Evolutionary conservation across 2,888 invertebrate species (phyloP).

Genomic region (Ecdyonurus torrentis): DNA sequence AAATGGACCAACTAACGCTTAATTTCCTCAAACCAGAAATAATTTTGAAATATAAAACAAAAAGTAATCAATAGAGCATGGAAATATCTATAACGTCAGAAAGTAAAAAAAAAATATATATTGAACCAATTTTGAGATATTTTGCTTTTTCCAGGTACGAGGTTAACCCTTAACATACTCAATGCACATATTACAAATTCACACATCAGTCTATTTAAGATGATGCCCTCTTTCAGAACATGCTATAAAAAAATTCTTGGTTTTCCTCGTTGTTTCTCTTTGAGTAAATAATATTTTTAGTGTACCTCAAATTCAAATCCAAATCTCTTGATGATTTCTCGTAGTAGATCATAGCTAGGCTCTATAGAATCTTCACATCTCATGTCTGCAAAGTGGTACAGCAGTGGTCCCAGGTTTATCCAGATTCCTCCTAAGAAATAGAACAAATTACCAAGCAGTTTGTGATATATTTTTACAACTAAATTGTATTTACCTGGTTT

Average conservation of each 20-base stretch:
- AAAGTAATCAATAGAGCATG: no score
- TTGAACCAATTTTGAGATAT: no score
- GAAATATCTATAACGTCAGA: no score
- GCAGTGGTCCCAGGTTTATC: constrained; percentile 80
- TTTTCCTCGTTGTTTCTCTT: neutral
- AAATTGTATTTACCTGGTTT: constrained; percentile 52
- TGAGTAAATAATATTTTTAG: no score
- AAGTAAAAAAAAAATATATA: no score
- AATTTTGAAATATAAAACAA: no score
- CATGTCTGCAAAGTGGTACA: constrained; percentile 77
- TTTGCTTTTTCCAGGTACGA: neutral
- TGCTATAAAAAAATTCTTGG: neutral
- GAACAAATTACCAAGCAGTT: neutral
- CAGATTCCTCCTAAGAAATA: constrained; percentile 49
- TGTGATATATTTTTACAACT: neutral
- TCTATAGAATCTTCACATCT: constrained; percentile 79
- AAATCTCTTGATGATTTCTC: constrained; percentile 57
- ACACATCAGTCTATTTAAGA: no score
- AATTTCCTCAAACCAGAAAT: no score
- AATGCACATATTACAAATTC: no score
- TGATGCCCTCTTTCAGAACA: no score
- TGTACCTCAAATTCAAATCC: constrained; percentile 64
- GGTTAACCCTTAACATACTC: no score
- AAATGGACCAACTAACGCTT: no score
- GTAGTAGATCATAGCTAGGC: constrained; percentile 72